Evolutionary conservation across 1,140 invertebrate genomes (phyloP), one percentile per base, ranked within the genome.

Genomic region (Temnothorax nylanderi): DNA sequence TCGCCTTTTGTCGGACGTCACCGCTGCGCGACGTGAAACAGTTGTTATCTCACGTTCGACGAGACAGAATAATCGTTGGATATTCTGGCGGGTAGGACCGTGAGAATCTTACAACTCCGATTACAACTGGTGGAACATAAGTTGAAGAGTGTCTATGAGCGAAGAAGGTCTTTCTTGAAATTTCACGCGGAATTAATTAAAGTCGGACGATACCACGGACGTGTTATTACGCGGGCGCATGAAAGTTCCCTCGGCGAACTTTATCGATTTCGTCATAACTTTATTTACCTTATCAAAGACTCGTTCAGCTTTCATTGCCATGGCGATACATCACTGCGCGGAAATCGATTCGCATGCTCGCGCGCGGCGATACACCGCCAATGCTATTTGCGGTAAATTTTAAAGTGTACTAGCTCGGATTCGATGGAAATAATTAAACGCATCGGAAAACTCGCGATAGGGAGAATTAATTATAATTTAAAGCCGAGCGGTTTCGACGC

Each of bases 401-500:
- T 69, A n/a, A 56, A 81, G 49, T 56, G 51, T 41, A 21, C 76
- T 21, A 37, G 37, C 47, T 60, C 41, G 65, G 41, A 72, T 74
- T 60, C 67, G 41, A 82, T 60, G 58, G 65, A 47, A 60, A 74
- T 82, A 82, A 82, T 82, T 74, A 60, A 82, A 82, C 41, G 26
- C 54, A 41, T 58, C 64, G 64, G 41, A 21, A 82, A 72, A 47
- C 41, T 60, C 51, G 26, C 26, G 41, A 64, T 47, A 32, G 54
- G 26, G 41, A 47, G 11, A 84, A 84, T 84, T 74, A 84, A 74
- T 62, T 84, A 84, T 84, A 84, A 84, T 84, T 74, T 74, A 21
- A 49, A 44, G 64, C 56, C n/a, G 26, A 18, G n/a, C 37, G 21
- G 21, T 81, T 60, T 72, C 7, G 18, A 58, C 78, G 44, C 26